Percentiles rank a stretch among this genome's conserved stretches.
These are phyloP conservation scores for Dallia pectoralis DNA, from an alignment of 2,797 vertebrate genomes.

Conservation along the genomic window DNA sequence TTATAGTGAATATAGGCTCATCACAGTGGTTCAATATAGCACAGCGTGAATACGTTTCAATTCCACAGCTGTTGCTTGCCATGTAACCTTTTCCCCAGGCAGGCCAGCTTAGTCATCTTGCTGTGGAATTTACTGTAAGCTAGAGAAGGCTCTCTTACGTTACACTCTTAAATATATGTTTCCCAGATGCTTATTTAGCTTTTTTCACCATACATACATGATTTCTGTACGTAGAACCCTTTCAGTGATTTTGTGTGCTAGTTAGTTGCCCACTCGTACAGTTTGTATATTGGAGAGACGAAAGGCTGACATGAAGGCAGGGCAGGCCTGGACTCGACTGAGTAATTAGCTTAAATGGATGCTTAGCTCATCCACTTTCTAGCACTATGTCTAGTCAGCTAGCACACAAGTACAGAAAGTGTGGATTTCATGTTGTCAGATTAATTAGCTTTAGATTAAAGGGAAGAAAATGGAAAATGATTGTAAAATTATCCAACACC, in stretches of 20 bases:
- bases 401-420: too few species aligned
- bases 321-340: conserved; percentile 60
- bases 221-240: too few species aligned
- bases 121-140: not conserved
- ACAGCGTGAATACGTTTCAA: not conserved
- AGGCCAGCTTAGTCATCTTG: not conserved
- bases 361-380: not conserved
- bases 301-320: conserved; percentile 42
- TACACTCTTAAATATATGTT: not conserved
- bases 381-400: too few species aligned
- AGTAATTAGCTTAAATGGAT: conserved; percentile 29
- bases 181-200: too few species aligned
- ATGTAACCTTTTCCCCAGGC: not conserved
- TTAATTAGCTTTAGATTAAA: too few species aligned
- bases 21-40: not conserved
- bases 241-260: too few species aligned
- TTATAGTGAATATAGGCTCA: not conserved
- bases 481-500: too few species aligned
- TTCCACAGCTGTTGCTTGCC: not conserved
- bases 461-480: too few species aligned
- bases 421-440: too few species aligned
- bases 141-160: not conserved
- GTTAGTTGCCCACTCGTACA: not conserved
- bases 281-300: not conserved
- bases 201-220: too few species aligned